phyloP scores from a whole-genome alignment of 2,113 vertebrate genomes.

The Willisornis vidua region DNA sequence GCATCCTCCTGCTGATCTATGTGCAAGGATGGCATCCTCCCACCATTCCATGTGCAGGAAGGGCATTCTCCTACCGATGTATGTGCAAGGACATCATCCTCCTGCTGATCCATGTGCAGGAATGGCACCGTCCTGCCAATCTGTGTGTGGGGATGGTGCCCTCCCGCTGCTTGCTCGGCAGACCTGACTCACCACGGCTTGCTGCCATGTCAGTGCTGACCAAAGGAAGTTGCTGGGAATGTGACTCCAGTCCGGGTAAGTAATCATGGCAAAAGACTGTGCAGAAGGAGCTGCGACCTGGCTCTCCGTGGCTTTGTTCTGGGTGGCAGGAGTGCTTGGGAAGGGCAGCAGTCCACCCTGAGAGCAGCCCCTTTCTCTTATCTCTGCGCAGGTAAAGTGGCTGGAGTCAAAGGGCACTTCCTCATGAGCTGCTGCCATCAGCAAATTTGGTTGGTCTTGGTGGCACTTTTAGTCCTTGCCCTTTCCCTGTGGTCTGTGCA shows the following conservation, averaged over 20 bases:
- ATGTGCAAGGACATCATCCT: background rate
- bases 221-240: background rate
- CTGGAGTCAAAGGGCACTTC: background rate
- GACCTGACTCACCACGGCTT: background rate
- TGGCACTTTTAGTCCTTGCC: background rate
- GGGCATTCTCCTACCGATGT: background rate
- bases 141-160: background rate
- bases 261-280: background rate
- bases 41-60: background rate
- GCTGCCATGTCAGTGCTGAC: background rate
- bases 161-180: background rate
- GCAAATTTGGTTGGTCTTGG: background rate
- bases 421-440: fast-evolving
- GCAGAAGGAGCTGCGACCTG: fast-evolving
- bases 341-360: background rate
- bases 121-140: background rate
- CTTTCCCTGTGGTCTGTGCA: background rate
- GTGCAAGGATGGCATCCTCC: background rate
- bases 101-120: background rate
- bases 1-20: background rate
- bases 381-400: fast-evolving
- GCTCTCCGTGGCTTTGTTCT: background rate
- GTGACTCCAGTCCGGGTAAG: background rate
- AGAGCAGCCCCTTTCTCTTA: background rate
- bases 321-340: background rate